Percentiles rank a stretch among this genome's conserved stretches.
Conservation (phyloP, 2,888 invertebrate species). For the Acleris emargana region DNA sequence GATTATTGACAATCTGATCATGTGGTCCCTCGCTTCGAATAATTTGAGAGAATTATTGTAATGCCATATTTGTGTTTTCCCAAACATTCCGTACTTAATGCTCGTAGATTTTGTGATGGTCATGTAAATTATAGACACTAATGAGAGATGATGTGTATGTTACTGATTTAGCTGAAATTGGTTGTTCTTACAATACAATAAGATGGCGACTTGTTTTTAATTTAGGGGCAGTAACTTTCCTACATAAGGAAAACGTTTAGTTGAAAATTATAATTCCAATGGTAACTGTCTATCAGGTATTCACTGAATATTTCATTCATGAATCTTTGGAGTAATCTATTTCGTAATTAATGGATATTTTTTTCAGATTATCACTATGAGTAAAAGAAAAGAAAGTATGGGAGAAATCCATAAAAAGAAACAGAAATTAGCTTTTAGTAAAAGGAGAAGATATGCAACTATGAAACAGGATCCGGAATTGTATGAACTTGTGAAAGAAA, state of each 20-base stretch:
- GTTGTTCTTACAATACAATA: neutral
- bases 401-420: neutral
- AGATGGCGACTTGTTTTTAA: neutral
- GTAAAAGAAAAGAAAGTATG: conserved; percentile 6
- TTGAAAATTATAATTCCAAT: neutral
- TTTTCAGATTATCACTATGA: conserved; percentile 11
- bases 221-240: neutral
- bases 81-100: neutral
- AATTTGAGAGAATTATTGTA: neutral
- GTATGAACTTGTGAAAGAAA: too few relatives aligned
- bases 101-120: neutral
- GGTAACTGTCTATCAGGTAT: neutral
- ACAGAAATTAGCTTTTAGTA: conserved; percentile 2
- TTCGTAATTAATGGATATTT: neutral
- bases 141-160: neutral
- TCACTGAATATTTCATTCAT: neutral
- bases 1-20: neutral
- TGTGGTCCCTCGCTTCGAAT: neutral
- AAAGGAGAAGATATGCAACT: conserved; percentile 5
- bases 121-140: neutral
- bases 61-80: neutral
- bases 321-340: neutral
- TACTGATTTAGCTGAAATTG: neutral
- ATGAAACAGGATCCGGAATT: conserved; percentile 2
- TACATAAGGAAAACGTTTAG: neutral